Percentiles rank a stretch among this genome's conserved stretches.
Evolutionary conservation across 2,113 vertebrate genomes (phyloP).

Genomic region (Isichthys henryi): DNA sequence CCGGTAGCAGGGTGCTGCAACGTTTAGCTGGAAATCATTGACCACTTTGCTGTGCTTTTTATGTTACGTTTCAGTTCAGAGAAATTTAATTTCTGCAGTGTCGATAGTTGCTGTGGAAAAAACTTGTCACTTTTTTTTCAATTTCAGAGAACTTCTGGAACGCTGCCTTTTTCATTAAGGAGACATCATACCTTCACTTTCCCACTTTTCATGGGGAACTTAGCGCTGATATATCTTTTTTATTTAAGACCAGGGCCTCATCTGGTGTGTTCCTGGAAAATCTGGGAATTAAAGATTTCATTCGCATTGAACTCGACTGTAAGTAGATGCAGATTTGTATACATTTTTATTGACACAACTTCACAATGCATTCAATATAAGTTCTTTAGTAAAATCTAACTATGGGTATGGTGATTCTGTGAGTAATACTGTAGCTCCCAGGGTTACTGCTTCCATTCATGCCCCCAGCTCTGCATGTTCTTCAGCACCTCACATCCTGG

Average conservation of each 20-base stretch:
- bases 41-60: not conserved
- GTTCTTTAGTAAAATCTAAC: not conserved
- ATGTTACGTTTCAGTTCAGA: not conserved
- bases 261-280: slow-evolving; percentile 94
- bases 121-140: not conserved
- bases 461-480: not conserved
- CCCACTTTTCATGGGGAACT: slow-evolving; percentile 92
- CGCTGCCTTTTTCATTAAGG: slow-evolving; percentile 85
- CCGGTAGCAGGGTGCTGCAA: not conserved
- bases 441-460: not conserved
- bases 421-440: not conserved
- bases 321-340: slow-evolving; percentile 51
- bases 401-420: not conserved
- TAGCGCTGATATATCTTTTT: slow-evolving; percentile 88
- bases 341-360: not conserved
- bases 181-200: slow-evolving; percentile 90
- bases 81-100: not conserved
- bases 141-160: slow-evolving; percentile 85
- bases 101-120: not conserved
- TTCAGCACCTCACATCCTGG: not conserved
- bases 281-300: slow-evolving; percentile 92
- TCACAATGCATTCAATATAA: not conserved
- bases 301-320: slow-evolving; percentile 87
- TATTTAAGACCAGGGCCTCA: slow-evolving; percentile 87
- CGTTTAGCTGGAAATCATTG: not conserved